Conservation (phyloP, 2,797 vertebrate genomes). For the Botia almorhae region DNA sequence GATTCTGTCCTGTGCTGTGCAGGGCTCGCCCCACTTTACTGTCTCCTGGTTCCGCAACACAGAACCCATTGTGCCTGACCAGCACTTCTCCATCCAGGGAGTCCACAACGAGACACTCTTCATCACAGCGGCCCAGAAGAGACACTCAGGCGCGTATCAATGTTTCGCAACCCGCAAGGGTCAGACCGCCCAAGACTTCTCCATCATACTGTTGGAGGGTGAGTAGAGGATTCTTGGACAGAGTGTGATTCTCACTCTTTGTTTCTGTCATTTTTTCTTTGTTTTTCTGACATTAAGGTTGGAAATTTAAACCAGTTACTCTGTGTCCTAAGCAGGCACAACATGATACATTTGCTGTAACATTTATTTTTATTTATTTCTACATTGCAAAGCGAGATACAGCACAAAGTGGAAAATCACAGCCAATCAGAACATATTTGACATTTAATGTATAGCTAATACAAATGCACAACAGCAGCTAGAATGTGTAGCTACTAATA, state of each 20-base stretch:
- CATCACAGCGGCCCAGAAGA: slow-evolving; percentile 94
- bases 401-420: neutral
- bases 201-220: slow-evolving; percentile 95
- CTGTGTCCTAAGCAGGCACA: neutral
- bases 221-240: slow-evolving; percentile 54
- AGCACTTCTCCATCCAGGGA: slow-evolving; percentile 96
- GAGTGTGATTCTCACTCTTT: too few species aligned
- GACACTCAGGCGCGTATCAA: slow-evolving; percentile 96
- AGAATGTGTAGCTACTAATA: too few species aligned
- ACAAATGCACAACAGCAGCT: too few species aligned
- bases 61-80: slow-evolving; percentile 86
- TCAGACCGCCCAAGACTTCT: slow-evolving; percentile 96
- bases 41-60: slow-evolving; percentile 98
- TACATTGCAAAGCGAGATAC: neutral
- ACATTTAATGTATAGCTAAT: too few species aligned
- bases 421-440: neutral
- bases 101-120: slow-evolving; percentile 96
- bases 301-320: neutral
- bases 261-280: too few species aligned
- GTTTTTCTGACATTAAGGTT: too few species aligned
- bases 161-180: slow-evolving; percentile 94
- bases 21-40: slow-evolving; percentile 90
- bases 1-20: slow-evolving; percentile 93
- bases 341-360: neutral
- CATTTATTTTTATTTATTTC: neutral